phyloP scores from a whole-genome alignment of 2,888 invertebrate species.

The Tenthredo notha region DNA sequence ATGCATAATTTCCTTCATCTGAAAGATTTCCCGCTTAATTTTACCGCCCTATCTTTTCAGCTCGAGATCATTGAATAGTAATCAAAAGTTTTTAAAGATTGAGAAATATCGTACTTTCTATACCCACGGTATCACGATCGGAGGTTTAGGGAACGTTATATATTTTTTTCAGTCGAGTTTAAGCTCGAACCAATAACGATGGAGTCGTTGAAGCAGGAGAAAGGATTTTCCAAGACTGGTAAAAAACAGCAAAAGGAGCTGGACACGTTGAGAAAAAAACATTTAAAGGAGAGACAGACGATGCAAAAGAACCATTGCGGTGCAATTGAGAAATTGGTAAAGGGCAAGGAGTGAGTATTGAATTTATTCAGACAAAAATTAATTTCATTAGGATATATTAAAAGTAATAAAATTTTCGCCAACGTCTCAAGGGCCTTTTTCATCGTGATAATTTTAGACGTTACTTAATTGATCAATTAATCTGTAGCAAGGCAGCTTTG shows the following conservation, averaged over 20 bases:
- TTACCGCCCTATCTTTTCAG: not conserved
- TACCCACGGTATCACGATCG: not conserved
- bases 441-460: not conserved
- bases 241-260: constrained; percentile 84
- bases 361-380: constrained; percentile 8
- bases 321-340: constrained; percentile 82
- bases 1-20: not conserved
- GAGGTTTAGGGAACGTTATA: not conserved
- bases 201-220: constrained; percentile 79
- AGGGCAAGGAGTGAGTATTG: constrained; percentile 80
- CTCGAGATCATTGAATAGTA: not conserved
- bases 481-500: constrained; percentile 74
- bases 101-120: not conserved
- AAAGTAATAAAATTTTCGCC: not conserved
- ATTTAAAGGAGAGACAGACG: constrained; percentile 82
- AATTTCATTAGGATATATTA: constrained; percentile 19
- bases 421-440: not conserved
- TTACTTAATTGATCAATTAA: constrained; percentile 3
- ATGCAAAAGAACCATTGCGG: constrained; percentile 82
- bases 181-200: constrained; percentile 79
- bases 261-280: constrained; percentile 82
- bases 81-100: not conserved
- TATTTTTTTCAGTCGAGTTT: constrained; percentile 67
- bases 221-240: constrained; percentile 80
- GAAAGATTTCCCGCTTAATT: not conserved